Evolutionary conservation across 2,113 vertebrate species (phyloP).

Genomic region (Lates calcarifer): DNA sequence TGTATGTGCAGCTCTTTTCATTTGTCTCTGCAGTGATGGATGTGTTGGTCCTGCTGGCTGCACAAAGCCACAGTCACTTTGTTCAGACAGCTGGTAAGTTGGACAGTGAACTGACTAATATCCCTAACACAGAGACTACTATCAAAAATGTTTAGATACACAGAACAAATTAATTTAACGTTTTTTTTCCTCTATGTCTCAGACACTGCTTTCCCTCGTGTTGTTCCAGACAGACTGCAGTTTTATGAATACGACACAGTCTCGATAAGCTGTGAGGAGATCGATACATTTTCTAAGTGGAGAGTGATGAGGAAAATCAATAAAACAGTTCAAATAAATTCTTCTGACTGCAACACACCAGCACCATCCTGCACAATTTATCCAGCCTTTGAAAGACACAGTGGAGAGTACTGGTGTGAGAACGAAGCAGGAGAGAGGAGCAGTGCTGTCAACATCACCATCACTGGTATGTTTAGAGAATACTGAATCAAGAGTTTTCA

Average conservation of each 20-base stretch:
- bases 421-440: neutral
- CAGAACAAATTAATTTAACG: too few relatives aligned
- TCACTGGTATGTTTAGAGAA: slow-evolving; percentile 18
- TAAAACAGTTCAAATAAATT: fast-evolving
- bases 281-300: neutral
- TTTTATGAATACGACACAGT: slow-evolving; percentile 2
- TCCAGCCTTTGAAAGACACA: fast-evolving
- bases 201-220: slow-evolving; percentile 4
- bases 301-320: slow-evolving; percentile 5
- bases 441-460: neutral
- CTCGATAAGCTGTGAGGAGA: neutral
- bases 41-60: neutral
- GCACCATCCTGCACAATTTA: neutral
- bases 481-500: neutral
- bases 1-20: neutral
- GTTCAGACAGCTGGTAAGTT: neutral
- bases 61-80: neutral
- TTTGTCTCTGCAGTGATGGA: neutral
- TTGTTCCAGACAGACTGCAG: slow-evolving; percentile 23
- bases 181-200: neutral
- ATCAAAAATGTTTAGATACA: too few relatives aligned
- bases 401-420: slow-evolving; percentile 56
- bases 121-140: too few relatives aligned
- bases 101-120: too few relatives aligned
- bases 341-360: fast-evolving